Evolutionary conservation across 2,888 invertebrate species (phyloP).

Genomic region (Ecliptopera silaceata): DNA sequence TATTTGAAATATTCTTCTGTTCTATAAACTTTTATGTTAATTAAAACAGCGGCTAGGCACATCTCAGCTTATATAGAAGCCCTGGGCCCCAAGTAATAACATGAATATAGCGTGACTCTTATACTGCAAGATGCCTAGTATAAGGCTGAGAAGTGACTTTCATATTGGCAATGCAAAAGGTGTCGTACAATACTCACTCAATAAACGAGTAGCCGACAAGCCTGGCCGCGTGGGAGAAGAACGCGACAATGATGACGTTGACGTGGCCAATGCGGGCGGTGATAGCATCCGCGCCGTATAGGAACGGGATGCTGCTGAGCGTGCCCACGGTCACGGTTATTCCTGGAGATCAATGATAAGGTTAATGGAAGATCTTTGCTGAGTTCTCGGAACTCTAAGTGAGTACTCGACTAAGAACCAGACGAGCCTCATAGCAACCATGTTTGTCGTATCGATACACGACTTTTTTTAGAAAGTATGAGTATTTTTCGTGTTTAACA

Average conservation of each 20-base stretch:
- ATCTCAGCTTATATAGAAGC: no score
- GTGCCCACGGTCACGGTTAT: slow-evolving; percentile 94
- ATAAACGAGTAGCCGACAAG: slow-evolving; percentile 93
- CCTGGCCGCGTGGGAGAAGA: slow-evolving; percentile 92
- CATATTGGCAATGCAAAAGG: slow-evolving; percentile 16
- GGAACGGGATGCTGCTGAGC: slow-evolving; percentile 91
- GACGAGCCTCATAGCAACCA: no score
- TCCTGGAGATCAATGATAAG: slow-evolving; percentile 70
- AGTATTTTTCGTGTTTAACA: no score
- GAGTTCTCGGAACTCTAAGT: not conserved
- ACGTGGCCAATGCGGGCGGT: slow-evolving; percentile 91
- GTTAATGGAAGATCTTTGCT: slow-evolving; percentile 11
- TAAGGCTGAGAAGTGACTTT: slow-evolving; percentile 7
- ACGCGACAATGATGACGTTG: slow-evolving; percentile 92
- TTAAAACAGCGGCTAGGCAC: no score
- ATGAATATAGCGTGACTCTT: not conserved
- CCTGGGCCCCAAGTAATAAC: not conserved
- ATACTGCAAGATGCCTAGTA: not conserved
- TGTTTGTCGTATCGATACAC: no score
- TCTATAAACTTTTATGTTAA: no score
- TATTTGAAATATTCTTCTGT: no score
- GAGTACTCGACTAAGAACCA: not conserved
- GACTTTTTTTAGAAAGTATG: no score
- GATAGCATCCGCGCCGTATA: slow-evolving; percentile 92
- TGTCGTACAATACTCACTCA: slow-evolving; percentile 83